These are phyloP conservation scores for Uria aalge DNA, from an alignment of 2,113 vertebrate species.

Conservation along the genomic window DNA sequence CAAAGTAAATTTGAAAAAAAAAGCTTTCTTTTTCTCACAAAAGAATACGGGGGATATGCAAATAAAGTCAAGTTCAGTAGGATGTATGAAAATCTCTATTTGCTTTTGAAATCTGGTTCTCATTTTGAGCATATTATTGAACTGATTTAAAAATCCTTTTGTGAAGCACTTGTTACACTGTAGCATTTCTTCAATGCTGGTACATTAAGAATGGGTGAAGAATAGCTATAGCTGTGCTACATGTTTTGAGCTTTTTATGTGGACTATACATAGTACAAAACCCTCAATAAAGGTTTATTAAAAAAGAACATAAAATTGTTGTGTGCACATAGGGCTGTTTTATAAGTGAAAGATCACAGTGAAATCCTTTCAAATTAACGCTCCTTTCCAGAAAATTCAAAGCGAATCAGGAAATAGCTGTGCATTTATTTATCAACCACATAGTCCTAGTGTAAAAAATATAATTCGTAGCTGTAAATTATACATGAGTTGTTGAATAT, in stretches of 20 bases:
- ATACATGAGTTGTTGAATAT: not conserved
- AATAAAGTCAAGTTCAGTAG: conserved; percentile 11
- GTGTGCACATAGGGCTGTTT: not conserved
- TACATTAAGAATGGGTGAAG: conserved; percentile 32
- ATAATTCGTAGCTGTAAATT: not conserved
- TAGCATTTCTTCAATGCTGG: conserved; percentile 29
- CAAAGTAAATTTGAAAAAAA: conserved; percentile 1
- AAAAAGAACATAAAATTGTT: not conserved
- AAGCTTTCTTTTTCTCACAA: not conserved
- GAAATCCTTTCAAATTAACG: not conserved
- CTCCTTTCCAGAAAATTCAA: not conserved
- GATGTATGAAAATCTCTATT: not conserved
- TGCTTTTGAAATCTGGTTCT: conserved; percentile 23
- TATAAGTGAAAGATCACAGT: not conserved
- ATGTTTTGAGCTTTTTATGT: conserved; percentile 28
- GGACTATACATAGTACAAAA: not conserved
- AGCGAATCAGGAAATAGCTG: not conserved
- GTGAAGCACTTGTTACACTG: not conserved
- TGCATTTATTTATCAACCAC: not conserved
- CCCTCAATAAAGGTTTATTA: conserved; percentile 10
- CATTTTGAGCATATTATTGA: not conserved
- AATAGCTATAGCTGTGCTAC: conserved; percentile 28
- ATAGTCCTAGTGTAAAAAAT: not conserved
- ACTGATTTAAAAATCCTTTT: conserved; percentile 35
- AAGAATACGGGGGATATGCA: not conserved